Evolutionary conservation across 2,113 vertebrate genomes (phyloP).

Genomic region (Clarias magur): DNA sequence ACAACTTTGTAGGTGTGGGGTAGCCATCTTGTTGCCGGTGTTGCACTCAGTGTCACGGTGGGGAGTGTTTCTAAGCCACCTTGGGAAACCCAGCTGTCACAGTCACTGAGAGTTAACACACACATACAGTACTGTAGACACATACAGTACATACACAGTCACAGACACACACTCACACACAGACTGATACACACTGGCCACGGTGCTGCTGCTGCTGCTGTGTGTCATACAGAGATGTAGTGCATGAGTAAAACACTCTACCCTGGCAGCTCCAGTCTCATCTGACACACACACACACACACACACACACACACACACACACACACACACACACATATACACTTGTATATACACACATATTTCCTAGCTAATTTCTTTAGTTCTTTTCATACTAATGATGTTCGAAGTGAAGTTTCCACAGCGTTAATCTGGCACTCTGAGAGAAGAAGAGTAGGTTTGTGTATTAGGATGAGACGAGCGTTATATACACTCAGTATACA

Average conservation of each 20-base stretch:
- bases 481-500: neutral
- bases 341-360: neutral
- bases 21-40: constrained; percentile 7
- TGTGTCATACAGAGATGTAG: constrained; percentile 19
- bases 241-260: constrained; percentile 20
- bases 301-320: constrained; percentile 3
- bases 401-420: neutral
- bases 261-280: neutral
- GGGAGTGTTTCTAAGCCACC: neutral
- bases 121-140: neutral
- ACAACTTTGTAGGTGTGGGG: neutral
- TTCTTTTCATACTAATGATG: neutral
- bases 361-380: neutral
- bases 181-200: constrained; percentile 33
- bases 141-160: neutral
- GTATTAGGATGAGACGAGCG: neutral
- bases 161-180: constrained; percentile 6
- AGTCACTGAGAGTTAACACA: constrained; percentile 19
- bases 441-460: neutral
- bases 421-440: neutral
- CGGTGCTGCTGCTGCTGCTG: neutral
- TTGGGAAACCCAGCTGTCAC: constrained; percentile 22
- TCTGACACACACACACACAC: neutral
- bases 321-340: neutral
- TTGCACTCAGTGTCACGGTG: constrained; percentile 14